phyloP scores from a whole-genome alignment of 2,113 vertebrate species.

The Calidris pygmaea region DNA sequence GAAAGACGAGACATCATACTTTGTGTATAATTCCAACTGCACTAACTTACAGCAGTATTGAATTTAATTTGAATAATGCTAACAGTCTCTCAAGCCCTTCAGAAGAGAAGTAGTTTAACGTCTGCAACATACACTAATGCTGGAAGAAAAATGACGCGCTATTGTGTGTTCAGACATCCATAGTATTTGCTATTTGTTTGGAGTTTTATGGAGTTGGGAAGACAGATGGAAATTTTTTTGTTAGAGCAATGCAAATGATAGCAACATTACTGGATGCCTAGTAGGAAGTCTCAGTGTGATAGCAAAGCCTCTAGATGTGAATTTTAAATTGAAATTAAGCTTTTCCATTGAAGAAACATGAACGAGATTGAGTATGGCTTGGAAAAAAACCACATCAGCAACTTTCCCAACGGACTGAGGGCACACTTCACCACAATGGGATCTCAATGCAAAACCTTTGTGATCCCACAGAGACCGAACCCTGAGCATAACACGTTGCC shows the following conservation, averaged over 20 bases:
- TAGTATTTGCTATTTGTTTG: conserved; percentile 52
- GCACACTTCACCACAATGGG: neutral
- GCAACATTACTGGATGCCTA: conserved; percentile 14
- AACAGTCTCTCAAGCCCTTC: conserved; percentile 42
- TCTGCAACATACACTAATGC: conserved; percentile 42
- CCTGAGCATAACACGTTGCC: accelerated
- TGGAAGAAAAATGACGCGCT: conserved; percentile 43
- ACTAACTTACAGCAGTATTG: conserved; percentile 9
- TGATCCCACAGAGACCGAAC: neutral
- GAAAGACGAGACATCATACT: conserved; percentile 18
- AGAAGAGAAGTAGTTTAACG: conserved; percentile 35
- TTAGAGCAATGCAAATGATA: conserved; percentile 31
- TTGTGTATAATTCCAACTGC: neutral
- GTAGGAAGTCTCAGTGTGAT: conserved; percentile 33
- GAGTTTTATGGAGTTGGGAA: conserved; percentile 49
- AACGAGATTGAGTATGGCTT: neutral
- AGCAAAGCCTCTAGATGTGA: conserved; percentile 3
- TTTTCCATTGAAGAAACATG: neutral
- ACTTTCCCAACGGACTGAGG: neutral
- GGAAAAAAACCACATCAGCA: neutral
- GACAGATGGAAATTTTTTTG: conserved; percentile 30
- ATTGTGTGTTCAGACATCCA: conserved; percentile 55
- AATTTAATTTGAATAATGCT: conserved; percentile 52
- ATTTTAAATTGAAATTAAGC: conserved; percentile 36
- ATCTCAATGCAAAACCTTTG: neutral